A percentile compares a stretch with the other conserved stretches of the same genome.
phyloP scores from a whole-genome alignment of 2,888 invertebrate genomes.

The Amblyjoppa proteus region DNA sequence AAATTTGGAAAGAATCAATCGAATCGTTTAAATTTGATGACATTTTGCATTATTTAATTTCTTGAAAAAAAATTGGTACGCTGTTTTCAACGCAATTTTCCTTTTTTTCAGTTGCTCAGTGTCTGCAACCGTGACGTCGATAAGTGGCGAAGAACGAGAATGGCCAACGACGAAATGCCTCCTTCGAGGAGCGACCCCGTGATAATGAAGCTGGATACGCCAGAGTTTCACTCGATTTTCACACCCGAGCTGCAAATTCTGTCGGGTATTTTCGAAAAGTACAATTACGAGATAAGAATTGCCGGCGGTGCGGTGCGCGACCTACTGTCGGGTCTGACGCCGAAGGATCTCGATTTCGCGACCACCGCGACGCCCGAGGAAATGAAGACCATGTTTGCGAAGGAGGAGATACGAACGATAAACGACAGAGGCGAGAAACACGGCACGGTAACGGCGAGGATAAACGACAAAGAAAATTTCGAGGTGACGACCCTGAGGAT shows the following conservation, averaged over 20 bases:
- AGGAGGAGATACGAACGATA: conserved; percentile 95
- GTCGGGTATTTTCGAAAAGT: conserved; percentile 91
- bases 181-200: conserved; percentile 88
- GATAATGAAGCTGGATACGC: conserved; percentile 90
- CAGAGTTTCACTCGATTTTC: conserved; percentile 92
- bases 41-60: too few species aligned
- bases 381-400: conserved; percentile 97
- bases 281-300: conserved; percentile 94
- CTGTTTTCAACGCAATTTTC: neutral
- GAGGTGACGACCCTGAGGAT: conserved; percentile 97
- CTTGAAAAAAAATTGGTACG: too few species aligned
- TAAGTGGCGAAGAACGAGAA: conserved; percentile 72
- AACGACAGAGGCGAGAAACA: conserved; percentile 97
- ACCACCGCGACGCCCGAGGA: conserved; percentile 98
- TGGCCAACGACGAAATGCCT: conserved; percentile 75
- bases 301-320: conserved; percentile 99
- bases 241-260: conserved; percentile 92
- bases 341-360: conserved; percentile 98
- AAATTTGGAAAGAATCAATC: too few species aligned
- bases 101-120: conserved; percentile 37
- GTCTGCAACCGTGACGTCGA: conserved; percentile 29
- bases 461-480: conserved; percentile 97
- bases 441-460: conserved; percentile 97
- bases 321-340: conserved; percentile 91
- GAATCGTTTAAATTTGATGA: too few species aligned